A percentile compares a stretch with the other conserved stretches of the same genome.
These are phyloP conservation scores for Synanthedon tipuliformis DNA, from an alignment of 2,888 invertebrate species.

Conservation along the genomic window DNA sequence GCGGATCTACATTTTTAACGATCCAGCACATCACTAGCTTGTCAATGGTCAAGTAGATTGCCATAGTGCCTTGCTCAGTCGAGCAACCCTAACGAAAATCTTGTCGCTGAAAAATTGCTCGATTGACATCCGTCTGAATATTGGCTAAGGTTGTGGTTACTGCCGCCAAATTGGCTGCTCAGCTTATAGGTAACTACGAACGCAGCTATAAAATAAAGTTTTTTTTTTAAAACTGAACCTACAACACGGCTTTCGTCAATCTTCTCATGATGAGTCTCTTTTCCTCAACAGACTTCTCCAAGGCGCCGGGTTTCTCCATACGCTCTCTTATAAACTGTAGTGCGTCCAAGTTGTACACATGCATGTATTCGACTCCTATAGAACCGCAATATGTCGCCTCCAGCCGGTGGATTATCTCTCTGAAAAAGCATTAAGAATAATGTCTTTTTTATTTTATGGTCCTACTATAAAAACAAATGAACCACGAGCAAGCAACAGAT, in stretches of 20 bases:
- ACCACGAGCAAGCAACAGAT: too few species aligned
- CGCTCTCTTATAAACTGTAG: conserved; percentile 76
- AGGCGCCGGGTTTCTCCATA: conserved; percentile 74
- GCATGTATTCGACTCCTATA: conserved; percentile 84
- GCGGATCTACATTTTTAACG: too few species aligned
- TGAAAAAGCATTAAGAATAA: conserved; percentile 13
- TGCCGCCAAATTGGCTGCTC: too few species aligned
- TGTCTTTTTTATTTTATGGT: too few species aligned
- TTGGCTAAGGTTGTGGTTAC: background rate
- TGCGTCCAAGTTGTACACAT: conserved; percentile 76
- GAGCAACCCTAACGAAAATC: too few species aligned
- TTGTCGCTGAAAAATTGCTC: too few species aligned
- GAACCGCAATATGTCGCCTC: conserved; percentile 77
- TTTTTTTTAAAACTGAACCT: conserved; percentile 16
- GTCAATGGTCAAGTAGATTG: too few species aligned
- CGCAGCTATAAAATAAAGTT: background rate
- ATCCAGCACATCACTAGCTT: too few species aligned
- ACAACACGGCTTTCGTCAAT: conserved; percentile 76
- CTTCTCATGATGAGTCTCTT: conserved; percentile 76
- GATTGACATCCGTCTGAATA: background rate
- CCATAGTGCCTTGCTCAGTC: too few species aligned
- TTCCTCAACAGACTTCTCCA: conserved; percentile 70
- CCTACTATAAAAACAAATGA: too few species aligned
- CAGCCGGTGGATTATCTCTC: conserved; percentile 76
- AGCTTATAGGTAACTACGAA: background rate